A percentile compares a stretch with the other conserved stretches of the same genome.
These are phyloP conservation scores for Phalacrocorax pelagicus DNA, from an alignment of 2,113 vertebrate genomes.

Conservation along the genomic window DNA sequence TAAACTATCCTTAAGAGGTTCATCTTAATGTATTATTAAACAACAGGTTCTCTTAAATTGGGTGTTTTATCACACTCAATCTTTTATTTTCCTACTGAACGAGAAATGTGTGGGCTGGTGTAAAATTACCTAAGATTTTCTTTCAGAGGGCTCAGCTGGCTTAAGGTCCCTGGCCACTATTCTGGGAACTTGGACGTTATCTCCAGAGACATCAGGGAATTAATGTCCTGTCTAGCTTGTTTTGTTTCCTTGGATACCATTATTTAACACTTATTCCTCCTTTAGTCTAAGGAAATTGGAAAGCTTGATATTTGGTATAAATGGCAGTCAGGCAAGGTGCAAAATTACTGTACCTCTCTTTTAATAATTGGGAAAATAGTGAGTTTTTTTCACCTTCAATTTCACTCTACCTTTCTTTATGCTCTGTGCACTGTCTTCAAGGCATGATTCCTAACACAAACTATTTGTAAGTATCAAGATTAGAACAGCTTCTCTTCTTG, in stretches of 20 bases:
- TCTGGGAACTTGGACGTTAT: not conserved
- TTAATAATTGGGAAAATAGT: not conserved
- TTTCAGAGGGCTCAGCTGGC: not conserved
- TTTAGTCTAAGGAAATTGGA: not conserved
- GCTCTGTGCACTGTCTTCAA: not conserved
- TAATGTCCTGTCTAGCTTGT: not conserved
- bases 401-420: not conserved
- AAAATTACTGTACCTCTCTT: not conserved
- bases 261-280: not conserved
- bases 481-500: not conserved
- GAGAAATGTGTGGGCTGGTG: not conserved
- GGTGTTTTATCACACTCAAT: not conserved
- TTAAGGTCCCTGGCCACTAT: not conserved
- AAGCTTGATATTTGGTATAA: not conserved
- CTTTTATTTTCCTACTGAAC: not conserved
- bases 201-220: not conserved
- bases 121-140: not conserved
- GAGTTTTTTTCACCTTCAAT: not conserved
- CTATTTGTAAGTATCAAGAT: not conserved
- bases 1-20: not conserved
- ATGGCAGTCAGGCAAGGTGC: not conserved
- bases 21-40: slow-evolving; percentile 12
- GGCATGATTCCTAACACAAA: not conserved
- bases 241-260: not conserved
- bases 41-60: not conserved